Evolutionary conservation across 2,888 invertebrate genomes (phyloP), one percentile per base, ranked within the genome.

Genomic region (Plemyria rubiginata): DNA sequence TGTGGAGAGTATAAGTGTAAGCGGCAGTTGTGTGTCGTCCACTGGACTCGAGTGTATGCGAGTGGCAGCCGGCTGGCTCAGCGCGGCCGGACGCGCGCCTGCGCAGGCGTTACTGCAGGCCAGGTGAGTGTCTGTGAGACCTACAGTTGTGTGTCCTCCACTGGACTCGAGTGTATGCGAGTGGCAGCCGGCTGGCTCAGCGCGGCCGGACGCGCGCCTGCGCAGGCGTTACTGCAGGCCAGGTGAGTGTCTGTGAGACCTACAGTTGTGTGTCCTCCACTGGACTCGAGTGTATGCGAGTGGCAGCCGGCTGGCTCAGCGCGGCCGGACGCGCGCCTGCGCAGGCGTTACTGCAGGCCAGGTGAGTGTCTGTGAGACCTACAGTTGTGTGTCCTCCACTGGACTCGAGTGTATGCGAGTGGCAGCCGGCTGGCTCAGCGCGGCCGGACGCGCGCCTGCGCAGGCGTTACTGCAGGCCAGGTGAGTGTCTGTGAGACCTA

Each of bases 151-250:
- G 70, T 73, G 9, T 58, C 72, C 12, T 43, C 62, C 71, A 40
- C 40, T 45, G 72, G 52, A 51, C 53, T 55, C 11, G 74, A 7
- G 57, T 51, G 49, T 87, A 94, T 98, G 75, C 94, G 96, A 8
- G 95, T 95, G 58, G 97, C 98, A 62, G 96, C 98, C 0, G 94
- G 94, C 51, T 99, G 99, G 99, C 93, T 99, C 22, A 95, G 97
- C 73, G 95, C 95, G 0, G 90, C 88, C 2, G 88, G 87, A 0
- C 75, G 86, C 0, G 75, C 90, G 53, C 90, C 90, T 1, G 81
- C 76, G 12, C 70, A 62, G 0, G 77, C 83, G 28, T 79, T 92
- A 67, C 76, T 84, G 41, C 82, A 86, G 2, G 95, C 96, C 41
- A 57, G 56, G 56, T 56, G 13, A 43, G 11, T 43, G 13, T 43